Conservation (phyloP, 2,888 invertebrate genomes). For the Dendrolimus pini region DNA sequence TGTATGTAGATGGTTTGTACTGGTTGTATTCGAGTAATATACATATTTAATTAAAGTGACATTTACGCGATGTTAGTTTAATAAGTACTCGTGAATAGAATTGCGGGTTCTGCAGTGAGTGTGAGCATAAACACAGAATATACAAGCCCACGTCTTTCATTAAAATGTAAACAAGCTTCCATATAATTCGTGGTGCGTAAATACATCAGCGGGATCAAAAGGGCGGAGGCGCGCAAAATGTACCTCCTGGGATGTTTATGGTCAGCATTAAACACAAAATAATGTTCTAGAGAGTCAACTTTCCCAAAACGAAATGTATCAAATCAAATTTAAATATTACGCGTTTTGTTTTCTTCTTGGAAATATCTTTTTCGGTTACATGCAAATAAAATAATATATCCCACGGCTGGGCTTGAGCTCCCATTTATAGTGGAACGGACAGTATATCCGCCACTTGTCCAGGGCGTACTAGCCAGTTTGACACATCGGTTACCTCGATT, state of each 20-base stretch:
- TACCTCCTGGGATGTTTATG: slow-evolving; percentile 39
- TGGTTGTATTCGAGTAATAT: slow-evolving; percentile 6
- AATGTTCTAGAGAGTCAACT: slow-evolving; percentile 33
- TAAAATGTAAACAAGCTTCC: slow-evolving; percentile 61
- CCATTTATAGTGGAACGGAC: too few species aligned
- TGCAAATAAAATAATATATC: neutral
- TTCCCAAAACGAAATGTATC: slow-evolving; percentile 24
- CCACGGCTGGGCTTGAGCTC: too few species aligned
- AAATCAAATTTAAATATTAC: neutral
- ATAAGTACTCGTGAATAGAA: slow-evolving; percentile 23
- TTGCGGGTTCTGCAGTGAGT: slow-evolving; percentile 26
- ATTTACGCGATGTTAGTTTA: slow-evolving; percentile 27
- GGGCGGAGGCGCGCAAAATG: slow-evolving; percentile 21
- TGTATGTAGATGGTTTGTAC: neutral
- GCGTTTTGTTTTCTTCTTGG: neutral
- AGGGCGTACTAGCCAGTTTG: too few species aligned
- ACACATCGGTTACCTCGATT: too few species aligned
- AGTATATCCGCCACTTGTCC: too few species aligned
- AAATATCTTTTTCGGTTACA: too few species aligned
- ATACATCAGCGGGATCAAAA: slow-evolving; percentile 41
- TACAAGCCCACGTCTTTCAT: slow-evolving; percentile 49
- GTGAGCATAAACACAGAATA: slow-evolving; percentile 44
- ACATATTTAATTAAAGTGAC: slow-evolving; percentile 26
- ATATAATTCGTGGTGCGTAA: slow-evolving; percentile 51
- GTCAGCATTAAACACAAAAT: slow-evolving; percentile 45